Evolutionary conservation across 2,888 invertebrate genomes (phyloP).

Genomic region (Drosophila mayaguana): DNA sequence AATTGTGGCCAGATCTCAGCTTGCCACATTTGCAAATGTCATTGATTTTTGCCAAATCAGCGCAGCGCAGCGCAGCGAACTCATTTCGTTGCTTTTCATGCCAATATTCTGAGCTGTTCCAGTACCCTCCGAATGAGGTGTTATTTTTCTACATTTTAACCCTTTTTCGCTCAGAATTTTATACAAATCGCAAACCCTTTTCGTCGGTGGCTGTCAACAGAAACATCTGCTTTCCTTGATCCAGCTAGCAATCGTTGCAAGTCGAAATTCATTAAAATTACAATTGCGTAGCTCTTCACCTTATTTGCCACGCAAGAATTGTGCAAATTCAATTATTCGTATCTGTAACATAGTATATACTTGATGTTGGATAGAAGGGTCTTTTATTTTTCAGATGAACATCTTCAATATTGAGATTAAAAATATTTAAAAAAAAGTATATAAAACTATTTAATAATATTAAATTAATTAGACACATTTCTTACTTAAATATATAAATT

Average conservation of each 20-base stretch:
- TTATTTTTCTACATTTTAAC: slow-evolving; percentile 39
- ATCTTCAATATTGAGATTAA: too few species aligned
- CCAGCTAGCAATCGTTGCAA: slow-evolving; percentile 3
- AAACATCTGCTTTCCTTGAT: slow-evolving; percentile 49
- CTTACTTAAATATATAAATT: too few species aligned
- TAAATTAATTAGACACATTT: too few species aligned
- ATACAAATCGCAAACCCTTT: slow-evolving; percentile 28
- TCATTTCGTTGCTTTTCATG: slow-evolving; percentile 39
- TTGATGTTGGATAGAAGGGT: too few species aligned
- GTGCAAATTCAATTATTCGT: too few species aligned
- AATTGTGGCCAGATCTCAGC: slow-evolving; percentile 38
- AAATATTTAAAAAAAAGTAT: too few species aligned
- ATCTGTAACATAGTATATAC: too few species aligned
- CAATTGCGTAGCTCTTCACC: background rate
- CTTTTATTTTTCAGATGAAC: too few species aligned
- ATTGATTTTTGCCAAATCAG: slow-evolving; percentile 54
- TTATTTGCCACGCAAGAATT: too few species aligned
- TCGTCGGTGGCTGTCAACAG: slow-evolving; percentile 35
- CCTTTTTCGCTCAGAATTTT: slow-evolving; percentile 39
- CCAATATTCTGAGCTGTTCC: slow-evolving; percentile 44
- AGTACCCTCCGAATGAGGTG: slow-evolving; percentile 52
- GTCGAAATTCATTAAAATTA: slow-evolving; percentile 6
- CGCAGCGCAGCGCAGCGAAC: slow-evolving; percentile 40
- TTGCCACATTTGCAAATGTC: slow-evolving; percentile 51
- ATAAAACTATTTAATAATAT: too few species aligned